Conservation (phyloP, 1,140 invertebrate species). For the Lutraria rhynchaena region DNA sequence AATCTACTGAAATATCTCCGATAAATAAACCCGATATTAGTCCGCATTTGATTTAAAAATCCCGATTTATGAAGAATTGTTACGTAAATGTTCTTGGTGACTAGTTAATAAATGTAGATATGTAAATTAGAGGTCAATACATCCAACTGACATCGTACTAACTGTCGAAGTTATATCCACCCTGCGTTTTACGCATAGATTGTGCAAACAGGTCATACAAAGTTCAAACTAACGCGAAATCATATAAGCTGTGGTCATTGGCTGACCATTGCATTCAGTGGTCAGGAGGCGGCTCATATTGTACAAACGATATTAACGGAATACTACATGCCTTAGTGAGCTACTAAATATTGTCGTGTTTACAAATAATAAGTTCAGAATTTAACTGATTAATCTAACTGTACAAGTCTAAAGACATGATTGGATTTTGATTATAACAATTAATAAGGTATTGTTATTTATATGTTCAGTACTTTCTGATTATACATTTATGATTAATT, state of each 20-base stretch:
- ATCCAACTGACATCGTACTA: slow-evolving; percentile 10
- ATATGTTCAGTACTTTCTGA: no score
- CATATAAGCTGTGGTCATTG: slow-evolving; percentile 63
- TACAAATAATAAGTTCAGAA: no score
- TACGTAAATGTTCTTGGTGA: not conserved
- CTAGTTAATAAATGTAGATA: not conserved
- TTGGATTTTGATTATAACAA: no score
- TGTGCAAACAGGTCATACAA: slow-evolving; percentile 54
- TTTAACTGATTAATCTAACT: no score
- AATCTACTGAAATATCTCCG: no score
- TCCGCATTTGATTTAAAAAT: no score
- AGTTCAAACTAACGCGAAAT: slow-evolving; percentile 53
- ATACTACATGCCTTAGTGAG: no score
- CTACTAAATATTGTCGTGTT: no score
- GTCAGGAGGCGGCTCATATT: slow-evolving; percentile 43
- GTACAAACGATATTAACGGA: slow-evolving; percentile 39
- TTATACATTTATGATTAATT: no score
- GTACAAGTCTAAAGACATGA: no score
- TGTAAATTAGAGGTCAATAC: not conserved
- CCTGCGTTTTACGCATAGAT: slow-evolving; percentile 54
- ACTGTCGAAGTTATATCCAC: not conserved
- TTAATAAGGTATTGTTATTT: no score
- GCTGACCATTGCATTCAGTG: slow-evolving; percentile 56
- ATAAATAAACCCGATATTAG: no score
- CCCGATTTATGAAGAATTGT: not conserved